Evolutionary conservation across 2,113 vertebrate species (phyloP).

Genomic region (Eidolon helvum): DNA sequence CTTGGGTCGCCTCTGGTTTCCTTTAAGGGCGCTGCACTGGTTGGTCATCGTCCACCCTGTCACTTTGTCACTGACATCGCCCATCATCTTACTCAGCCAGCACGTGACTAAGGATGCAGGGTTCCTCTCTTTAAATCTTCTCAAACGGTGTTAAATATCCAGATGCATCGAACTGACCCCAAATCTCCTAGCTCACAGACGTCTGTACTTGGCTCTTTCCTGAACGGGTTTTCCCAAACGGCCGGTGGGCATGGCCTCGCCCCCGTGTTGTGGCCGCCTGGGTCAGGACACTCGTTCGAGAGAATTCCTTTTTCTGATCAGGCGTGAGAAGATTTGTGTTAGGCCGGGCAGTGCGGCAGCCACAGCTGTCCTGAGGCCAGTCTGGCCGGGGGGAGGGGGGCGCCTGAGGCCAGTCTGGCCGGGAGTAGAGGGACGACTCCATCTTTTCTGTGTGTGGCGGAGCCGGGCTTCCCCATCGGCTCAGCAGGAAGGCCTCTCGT

Average conservation of each 20-base stretch:
- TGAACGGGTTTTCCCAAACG: neutral
- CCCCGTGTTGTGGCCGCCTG: accelerated
- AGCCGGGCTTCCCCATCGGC: neutral
- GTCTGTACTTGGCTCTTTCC: neutral
- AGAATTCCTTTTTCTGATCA: neutral
- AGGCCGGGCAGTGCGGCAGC: too few species aligned
- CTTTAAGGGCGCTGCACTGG: neutral
- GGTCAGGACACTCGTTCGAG: too few species aligned
- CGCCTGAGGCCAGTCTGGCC: slow-evolving; percentile 24
- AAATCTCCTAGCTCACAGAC: accelerated
- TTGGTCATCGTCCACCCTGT: neutral
- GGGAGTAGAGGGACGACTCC: slow-evolving; percentile 60
- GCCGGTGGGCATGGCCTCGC: accelerated
- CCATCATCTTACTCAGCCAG: slow-evolving; percentile 27
- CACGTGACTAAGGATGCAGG: slow-evolving; percentile 33
- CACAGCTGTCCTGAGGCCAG: neutral
- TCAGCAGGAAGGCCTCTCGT: neutral
- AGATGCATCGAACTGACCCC: accelerated
- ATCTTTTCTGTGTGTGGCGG: neutral
- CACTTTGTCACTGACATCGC: neutral
- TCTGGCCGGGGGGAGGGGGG: slow-evolving; percentile 59
- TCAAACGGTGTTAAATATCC: accelerated
- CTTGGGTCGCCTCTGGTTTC: neutral
- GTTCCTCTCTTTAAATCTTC: slow-evolving; percentile 54
- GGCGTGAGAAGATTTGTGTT: neutral